A percentile compares a stretch with the other conserved stretches of the same genome.
Conservation (phyloP, 2,888 invertebrate genomes). For the Cyrtodaria siliqua region DNA sequence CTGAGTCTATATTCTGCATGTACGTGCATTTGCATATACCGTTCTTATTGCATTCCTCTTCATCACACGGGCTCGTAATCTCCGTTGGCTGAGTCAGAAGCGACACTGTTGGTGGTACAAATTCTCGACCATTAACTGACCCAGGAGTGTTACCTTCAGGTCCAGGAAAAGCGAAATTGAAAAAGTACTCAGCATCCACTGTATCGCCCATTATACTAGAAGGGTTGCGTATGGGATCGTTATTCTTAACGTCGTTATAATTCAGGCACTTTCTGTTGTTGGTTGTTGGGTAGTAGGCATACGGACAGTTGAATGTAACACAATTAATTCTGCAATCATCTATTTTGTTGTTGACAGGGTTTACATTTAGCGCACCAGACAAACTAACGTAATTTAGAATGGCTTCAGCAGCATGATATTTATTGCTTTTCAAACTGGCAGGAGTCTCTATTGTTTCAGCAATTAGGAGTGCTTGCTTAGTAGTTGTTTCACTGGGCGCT, state of each 20-base stretch:
- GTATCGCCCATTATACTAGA: constrained; percentile 11
- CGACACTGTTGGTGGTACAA: constrained; percentile 36
- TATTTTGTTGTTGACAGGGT: constrained; percentile 18
- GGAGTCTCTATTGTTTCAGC: constrained; percentile 63
- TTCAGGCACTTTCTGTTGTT: constrained; percentile 30
- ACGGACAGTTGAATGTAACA: constrained; percentile 66
- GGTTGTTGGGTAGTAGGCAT: constrained; percentile 35
- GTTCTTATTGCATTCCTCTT: constrained; percentile 22
- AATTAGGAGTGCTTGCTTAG: constrained; percentile 63
- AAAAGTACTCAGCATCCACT: constrained; percentile 46
- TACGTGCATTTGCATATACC: constrained; percentile 67
- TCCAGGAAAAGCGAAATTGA: constrained; percentile 72
- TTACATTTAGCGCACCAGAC: constrained; percentile 6
- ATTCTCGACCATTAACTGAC: constrained; percentile 66
- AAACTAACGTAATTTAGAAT: constrained; percentile 42
- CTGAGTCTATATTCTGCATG: constrained; percentile 17
- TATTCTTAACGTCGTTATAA: constrained; percentile 44
- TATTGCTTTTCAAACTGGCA: constrained; percentile 2
- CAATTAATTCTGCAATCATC: constrained; percentile 50
- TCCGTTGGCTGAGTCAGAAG: constrained; percentile 47
- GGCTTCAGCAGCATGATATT: constrained; percentile 61
- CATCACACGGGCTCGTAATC: constrained; percentile 17
- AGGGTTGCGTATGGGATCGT: constrained; percentile 16
- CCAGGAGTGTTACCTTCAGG: constrained; percentile 48
- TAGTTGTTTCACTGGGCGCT: not conserved